Conservation (phyloP, 2,888 invertebrate genomes). For the Aphidius colemani region DNA sequence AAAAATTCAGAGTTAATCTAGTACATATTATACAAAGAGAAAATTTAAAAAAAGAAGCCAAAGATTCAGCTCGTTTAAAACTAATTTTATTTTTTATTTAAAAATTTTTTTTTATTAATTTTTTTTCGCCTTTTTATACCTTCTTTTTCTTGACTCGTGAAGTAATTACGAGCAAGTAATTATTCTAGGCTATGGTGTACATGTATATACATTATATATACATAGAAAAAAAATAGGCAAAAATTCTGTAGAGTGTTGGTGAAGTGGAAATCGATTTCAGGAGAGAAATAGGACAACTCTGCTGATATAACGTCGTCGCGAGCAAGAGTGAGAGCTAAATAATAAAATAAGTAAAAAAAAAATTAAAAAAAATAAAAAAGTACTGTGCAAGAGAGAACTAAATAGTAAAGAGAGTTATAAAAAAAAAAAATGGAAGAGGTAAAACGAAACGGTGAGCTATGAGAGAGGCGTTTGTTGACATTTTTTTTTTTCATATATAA, state of each 20-base stretch:
- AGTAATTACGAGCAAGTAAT: conserved; percentile 36
- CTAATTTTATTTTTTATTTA: conserved; percentile 14
- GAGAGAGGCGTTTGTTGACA: conserved; percentile 13
- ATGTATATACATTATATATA: background rate
- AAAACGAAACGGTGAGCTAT: conserved; percentile 4
- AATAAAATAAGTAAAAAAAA: background rate
- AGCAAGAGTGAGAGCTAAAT: conserved; percentile 4
- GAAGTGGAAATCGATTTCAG: conserved; percentile 30
- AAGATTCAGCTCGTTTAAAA: conserved; percentile 22
- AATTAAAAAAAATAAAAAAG: background rate
- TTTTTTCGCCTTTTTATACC: conserved; percentile 8
- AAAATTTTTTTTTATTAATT: conserved; percentile 11
- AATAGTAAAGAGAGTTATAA: background rate
- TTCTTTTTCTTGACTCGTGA: conserved; percentile 28
- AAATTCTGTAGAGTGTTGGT: conserved; percentile 17
- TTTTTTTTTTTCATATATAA: conserved; percentile 9
- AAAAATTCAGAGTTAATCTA: background rate
- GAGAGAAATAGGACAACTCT: conserved; percentile 17
- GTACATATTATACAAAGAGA: background rate
- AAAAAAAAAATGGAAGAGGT: conserved; percentile 2
- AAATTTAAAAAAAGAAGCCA: conserved; percentile 4
- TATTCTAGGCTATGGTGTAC: conserved; percentile 27
- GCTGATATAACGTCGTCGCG: conserved; percentile 19
- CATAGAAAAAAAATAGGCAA: too few species aligned
- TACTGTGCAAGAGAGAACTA: background rate